These are phyloP conservation scores for Pterocles gutturalis DNA, from an alignment of 2,113 vertebrate species.

Conservation along the genomic window DNA sequence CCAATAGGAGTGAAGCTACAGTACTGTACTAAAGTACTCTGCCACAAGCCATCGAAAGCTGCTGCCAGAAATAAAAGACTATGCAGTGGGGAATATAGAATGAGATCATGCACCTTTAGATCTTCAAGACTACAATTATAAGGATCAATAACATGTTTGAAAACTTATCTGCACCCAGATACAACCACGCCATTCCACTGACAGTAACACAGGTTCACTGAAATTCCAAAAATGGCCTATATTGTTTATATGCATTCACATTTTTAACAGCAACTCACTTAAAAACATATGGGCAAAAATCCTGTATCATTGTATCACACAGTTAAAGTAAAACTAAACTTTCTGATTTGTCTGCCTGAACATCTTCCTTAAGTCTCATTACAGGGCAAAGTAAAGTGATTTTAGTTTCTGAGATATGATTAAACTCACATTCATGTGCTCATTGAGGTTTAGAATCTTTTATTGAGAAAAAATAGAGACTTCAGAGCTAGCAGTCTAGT, in stretches of 20 bases:
- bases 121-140: neutral
- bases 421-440: conserved; percentile 62
- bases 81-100: neutral
- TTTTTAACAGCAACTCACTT: neutral
- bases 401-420: conserved; percentile 63
- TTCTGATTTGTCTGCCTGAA: conserved; percentile 35
- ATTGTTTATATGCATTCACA: neutral
- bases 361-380: conserved; percentile 70
- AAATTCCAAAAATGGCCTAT: neutral
- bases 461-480: conserved; percentile 62
- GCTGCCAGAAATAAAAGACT: neutral
- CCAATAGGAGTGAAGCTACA: accelerated
- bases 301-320: neutral
- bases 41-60: neutral
- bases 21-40: neutral
- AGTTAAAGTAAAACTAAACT: neutral
- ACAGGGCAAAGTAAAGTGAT: conserved; percentile 17
- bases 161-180: neutral
- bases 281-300: neutral
- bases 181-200: neutral
- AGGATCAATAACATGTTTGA: neutral
- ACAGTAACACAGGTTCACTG: neutral
- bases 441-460: conserved; percentile 62
- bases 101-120: neutral
- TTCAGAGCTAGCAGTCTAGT: conserved; percentile 41